A percentile compares a stretch with the other conserved stretches of the same genome.
Evolutionary conservation across 2,113 vertebrate species (phyloP).

Genomic region (Rostratula benghalensis): DNA sequence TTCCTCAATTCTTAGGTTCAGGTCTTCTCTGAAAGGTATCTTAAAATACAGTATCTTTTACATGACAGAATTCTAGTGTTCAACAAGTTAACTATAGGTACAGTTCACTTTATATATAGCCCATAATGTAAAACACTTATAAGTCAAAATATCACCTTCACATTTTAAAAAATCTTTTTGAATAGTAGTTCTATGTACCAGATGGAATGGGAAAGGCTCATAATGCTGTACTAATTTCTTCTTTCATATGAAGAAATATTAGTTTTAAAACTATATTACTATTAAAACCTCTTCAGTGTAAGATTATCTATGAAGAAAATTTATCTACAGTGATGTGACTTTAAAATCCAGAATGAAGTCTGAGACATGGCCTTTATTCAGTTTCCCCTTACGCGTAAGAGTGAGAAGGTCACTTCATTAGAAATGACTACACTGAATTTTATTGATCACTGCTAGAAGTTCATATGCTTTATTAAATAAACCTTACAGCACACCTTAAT

Average conservation of each 20-base stretch:
- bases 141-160: neutral
- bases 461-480: neutral
- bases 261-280: neutral
- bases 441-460: neutral
- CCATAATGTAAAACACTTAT: neutral
- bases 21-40: neutral
- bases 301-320: neutral
- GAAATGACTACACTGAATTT: neutral
- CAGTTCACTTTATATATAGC: neutral
- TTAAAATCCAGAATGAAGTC: neutral
- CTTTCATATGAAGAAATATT: neutral
- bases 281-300: neutral
- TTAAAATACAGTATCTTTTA: neutral
- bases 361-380: neutral
- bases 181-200: neutral
- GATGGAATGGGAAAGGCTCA: neutral
- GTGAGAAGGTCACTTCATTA: neutral
- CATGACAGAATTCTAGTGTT: neutral
- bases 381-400: neutral
- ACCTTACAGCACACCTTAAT: neutral
- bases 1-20: neutral
- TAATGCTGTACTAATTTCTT: neutral
- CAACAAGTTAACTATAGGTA: neutral
- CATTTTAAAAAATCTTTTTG: neutral
- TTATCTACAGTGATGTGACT: neutral